Evolutionary conservation across 1,140 invertebrate genomes (phyloP).

Genomic region (Lasioglossum albipes): DNA sequence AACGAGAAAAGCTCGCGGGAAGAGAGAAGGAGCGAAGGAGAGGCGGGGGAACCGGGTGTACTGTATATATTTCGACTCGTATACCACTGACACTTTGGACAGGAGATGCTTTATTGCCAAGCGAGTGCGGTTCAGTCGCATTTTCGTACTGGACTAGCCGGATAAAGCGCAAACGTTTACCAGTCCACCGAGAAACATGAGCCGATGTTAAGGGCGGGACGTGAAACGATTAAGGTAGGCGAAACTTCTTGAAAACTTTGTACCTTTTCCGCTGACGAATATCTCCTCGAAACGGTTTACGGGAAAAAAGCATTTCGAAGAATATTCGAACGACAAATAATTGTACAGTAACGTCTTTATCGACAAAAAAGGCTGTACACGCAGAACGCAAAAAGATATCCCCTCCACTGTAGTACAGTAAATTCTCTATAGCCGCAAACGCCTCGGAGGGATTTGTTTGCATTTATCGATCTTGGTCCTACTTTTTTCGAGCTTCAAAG

Average conservation of each 20-base stretch:
- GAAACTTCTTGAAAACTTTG: constrained; percentile 15
- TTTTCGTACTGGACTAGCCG: constrained; percentile 61
- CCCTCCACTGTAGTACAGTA: too few species aligned
- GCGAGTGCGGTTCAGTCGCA: constrained; percentile 55
- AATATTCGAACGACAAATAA: too few species aligned
- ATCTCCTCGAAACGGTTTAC: too few species aligned
- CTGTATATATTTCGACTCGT: constrained; percentile 65
- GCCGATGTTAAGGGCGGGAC: constrained; percentile 5
- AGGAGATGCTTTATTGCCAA: constrained; percentile 66
- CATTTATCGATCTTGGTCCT: too few species aligned
- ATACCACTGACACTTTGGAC: constrained; percentile 63
- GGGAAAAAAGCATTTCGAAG: too few species aligned
- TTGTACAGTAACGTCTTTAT: too few species aligned
- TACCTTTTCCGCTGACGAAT: too few species aligned
- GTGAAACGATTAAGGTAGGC: not conserved
- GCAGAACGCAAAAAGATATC: too few species aligned
- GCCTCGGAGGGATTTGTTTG: too few species aligned
- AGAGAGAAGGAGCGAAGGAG: not conserved
- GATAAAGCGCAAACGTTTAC: constrained; percentile 64
- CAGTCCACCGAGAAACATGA: constrained; percentile 42
- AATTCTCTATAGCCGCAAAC: too few species aligned
- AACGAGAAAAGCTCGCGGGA: constrained; percentile 44
- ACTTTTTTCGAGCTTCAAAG: too few species aligned
- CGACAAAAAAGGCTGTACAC: too few species aligned
- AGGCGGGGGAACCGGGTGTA: not conserved